Percentiles rank a stretch among this genome's conserved stretches.
Conservation (phyloP, 1,140 invertebrate species). For the Drusus annulatus region DNA sequence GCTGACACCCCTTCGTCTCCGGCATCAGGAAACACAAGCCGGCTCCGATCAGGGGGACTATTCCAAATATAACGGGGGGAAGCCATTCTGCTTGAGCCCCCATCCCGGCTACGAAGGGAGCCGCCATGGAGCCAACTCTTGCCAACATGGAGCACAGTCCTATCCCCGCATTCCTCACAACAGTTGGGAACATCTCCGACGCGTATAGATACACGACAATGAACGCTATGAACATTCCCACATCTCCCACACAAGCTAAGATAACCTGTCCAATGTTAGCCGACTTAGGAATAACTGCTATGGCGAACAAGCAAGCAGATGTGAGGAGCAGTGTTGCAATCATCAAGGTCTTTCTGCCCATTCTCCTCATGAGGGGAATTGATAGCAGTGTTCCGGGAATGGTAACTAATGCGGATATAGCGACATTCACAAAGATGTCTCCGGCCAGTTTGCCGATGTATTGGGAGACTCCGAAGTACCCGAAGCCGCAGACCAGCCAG, state of each 20-base stretch:
- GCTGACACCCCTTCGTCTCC: constrained; percentile 80
- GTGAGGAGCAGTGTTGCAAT: constrained; percentile 73
- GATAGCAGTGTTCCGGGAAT: constrained; percentile 76
- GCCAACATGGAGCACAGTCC: constrained; percentile 79
- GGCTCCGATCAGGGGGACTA: constrained; percentile 76
- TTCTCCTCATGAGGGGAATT: constrained; percentile 75
- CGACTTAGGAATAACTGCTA: constrained; percentile 71
- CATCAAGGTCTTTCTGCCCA: constrained; percentile 75
- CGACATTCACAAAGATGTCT: constrained; percentile 82
- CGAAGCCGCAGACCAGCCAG: constrained; percentile 82
- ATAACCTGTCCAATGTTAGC: constrained; percentile 69
- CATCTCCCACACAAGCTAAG: constrained; percentile 78
- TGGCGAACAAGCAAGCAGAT: constrained; percentile 73
- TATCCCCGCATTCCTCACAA: constrained; percentile 78
- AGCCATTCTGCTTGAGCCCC: constrained; percentile 69
- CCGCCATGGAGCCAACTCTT: constrained; percentile 77
- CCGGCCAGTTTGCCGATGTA: constrained; percentile 81
- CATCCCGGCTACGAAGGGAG: constrained; percentile 75
- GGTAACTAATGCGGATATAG: constrained; percentile 76
- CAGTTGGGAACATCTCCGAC: constrained; percentile 79
- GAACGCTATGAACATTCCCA: constrained; percentile 78
- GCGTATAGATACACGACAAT: constrained; percentile 79
- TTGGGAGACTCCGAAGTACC: constrained; percentile 83
- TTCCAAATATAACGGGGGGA: constrained; percentile 79
- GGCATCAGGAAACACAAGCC: constrained; percentile 78